These are phyloP conservation scores for Ophion ellenae DNA, from an alignment of 2,888 invertebrate genomes.

Conservation along the genomic window DNA sequence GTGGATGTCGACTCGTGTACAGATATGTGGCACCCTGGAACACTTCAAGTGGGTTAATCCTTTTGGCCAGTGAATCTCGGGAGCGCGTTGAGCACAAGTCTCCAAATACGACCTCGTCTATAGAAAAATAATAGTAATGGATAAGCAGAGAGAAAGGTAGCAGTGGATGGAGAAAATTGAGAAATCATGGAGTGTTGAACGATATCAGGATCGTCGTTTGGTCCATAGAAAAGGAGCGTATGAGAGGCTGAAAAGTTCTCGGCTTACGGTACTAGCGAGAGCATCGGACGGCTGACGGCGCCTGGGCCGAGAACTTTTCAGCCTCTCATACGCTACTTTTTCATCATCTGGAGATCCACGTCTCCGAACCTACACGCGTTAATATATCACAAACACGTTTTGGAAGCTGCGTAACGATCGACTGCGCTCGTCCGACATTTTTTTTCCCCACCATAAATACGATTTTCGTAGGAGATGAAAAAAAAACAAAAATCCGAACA, in stretches of 20 bases:
- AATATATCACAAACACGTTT: conserved; percentile 21
- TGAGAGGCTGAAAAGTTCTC: not conserved
- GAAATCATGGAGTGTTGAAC: conserved; percentile 9
- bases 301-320: too few relatives aligned
- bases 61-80: conserved; percentile 36
- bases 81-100: not conserved
- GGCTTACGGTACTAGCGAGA: not conserved
- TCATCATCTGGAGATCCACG: too few relatives aligned
- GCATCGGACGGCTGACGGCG: not conserved
- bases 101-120: not conserved
- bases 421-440: conserved; percentile 27
- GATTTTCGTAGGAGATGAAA: too few relatives aligned
- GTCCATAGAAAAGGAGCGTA: not conserved
- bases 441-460: too few relatives aligned
- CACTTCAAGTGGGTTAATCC: conserved; percentile 55
- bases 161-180: not conserved
- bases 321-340: too few relatives aligned
- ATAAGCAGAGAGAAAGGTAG: not conserved
- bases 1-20: not conserved
- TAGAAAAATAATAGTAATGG: not conserved
- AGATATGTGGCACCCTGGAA: not conserved
- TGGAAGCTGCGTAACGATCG: conserved; percentile 31
- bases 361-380: not conserved
- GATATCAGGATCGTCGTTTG: conserved; percentile 5
- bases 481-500: not conserved